Conservation (phyloP, 2,113 vertebrate genomes). For the Brachyistius frenatus region DNA sequence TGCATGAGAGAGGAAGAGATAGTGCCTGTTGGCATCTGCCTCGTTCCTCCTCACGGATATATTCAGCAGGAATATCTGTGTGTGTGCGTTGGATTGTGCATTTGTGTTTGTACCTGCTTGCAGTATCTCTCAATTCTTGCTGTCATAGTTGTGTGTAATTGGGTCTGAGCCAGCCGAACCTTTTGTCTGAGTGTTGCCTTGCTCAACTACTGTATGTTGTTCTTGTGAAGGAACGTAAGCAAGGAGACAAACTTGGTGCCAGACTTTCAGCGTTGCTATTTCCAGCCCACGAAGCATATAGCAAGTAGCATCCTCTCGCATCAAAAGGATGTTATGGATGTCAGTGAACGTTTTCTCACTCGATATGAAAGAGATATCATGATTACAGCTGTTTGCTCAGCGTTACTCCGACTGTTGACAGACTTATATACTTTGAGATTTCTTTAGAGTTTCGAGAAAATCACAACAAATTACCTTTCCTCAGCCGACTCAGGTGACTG, state of each 20-base stretch:
- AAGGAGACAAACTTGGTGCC: constrained; percentile 24
- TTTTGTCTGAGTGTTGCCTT: constrained; percentile 63
- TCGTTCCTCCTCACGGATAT: constrained; percentile 15
- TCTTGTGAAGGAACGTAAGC: constrained; percentile 28
- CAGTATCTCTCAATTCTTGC: constrained; percentile 45
- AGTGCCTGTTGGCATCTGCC: constrained; percentile 33
- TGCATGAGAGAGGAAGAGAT: constrained; percentile 23
- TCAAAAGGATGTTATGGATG: constrained; percentile 1
- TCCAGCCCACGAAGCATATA: not conserved
- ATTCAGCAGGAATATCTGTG: constrained; percentile 22
- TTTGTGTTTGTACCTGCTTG: constrained; percentile 1
- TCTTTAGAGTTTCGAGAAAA: not conserved
- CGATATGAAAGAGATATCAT: not conserved
- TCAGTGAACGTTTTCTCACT: constrained; percentile 1
- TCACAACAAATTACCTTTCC: not conserved
- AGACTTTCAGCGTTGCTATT: constrained; percentile 6
- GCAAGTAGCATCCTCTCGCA: not conserved
- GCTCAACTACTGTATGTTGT: constrained; percentile 63
- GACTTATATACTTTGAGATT: not conserved
- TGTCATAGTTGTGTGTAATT: constrained; percentile 51
- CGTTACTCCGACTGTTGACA: not conserved
- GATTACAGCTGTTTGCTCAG: not conserved
- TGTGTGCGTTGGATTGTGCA: not conserved
- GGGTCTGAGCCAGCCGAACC: constrained; percentile 49
- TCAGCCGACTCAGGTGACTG: not conserved